These are phyloP conservation scores for Drosophila chauvacae DNA, from an alignment of 1,140 invertebrate species.

Conservation along the genomic window DNA sequence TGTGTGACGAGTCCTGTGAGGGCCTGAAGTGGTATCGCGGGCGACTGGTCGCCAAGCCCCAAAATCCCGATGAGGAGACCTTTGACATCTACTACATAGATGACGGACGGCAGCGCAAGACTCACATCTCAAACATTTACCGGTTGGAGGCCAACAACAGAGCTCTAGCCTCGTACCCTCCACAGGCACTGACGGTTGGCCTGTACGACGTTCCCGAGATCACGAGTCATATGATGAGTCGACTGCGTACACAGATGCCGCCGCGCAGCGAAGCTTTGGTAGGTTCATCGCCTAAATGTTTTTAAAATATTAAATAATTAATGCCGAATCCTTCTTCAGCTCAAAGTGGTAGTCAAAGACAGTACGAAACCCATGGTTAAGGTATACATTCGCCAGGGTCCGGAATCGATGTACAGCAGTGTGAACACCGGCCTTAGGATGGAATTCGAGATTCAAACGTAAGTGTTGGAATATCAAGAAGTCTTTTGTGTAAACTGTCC, in stretches of 20 bases:
- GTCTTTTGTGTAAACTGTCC: not conserved
- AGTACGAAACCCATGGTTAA: slow-evolving; percentile 59
- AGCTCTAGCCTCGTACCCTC: slow-evolving; percentile 71
- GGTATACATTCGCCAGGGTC: slow-evolving; percentile 60
- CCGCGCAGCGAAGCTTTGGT: slow-evolving; percentile 70
- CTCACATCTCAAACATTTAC: slow-evolving; percentile 79
- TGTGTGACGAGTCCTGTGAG: slow-evolving; percentile 64
- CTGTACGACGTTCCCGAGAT: slow-evolving; percentile 76
- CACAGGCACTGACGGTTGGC: slow-evolving; percentile 68
- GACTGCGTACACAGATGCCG: slow-evolving; percentile 67
- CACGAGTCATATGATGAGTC: slow-evolving; percentile 57
- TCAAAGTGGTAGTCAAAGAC: slow-evolving; percentile 64
- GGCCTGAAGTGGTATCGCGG: slow-evolving; percentile 76
- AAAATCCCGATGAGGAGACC: slow-evolving; percentile 60
- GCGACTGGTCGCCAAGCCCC: slow-evolving; percentile 46
- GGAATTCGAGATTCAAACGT: slow-evolving; percentile 77
- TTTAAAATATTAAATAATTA: not conserved
- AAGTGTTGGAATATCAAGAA: slow-evolving; percentile 11
- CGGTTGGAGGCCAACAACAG: slow-evolving; percentile 75
- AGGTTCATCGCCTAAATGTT: slow-evolving; percentile 2
- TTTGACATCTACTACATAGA: slow-evolving; percentile 79
- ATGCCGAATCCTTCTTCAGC: slow-evolving; percentile 27
- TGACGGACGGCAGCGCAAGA: slow-evolving; percentile 69
- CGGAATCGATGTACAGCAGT: slow-evolving; percentile 57
- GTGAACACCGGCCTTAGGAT: slow-evolving; percentile 75